These are phyloP conservation scores for Catalaphyllia jardinei DNA, from an alignment of 64 coral and sea anemone species.

Conservation along the genomic window DNA sequence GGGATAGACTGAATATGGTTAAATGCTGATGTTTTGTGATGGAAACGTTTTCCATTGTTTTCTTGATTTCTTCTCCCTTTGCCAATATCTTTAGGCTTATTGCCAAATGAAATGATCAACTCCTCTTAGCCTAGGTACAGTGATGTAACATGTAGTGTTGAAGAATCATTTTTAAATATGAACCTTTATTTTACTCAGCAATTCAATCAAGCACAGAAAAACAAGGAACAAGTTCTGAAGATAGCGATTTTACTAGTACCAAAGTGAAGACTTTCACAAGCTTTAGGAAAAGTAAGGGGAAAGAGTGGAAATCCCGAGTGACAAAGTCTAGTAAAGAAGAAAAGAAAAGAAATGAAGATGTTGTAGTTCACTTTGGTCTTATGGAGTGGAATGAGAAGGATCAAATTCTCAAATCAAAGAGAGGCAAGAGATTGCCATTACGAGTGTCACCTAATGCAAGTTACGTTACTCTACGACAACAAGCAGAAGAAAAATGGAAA, in stretches of 20 bases:
- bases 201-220: neutral
- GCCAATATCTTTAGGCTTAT: no score
- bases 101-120: neutral
- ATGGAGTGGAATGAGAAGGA: slow-evolving; percentile 48
- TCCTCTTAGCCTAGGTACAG: neutral
- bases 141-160: neutral
- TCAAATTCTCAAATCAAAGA: slow-evolving; percentile 31
- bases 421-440: slow-evolving; percentile 33
- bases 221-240: slow-evolving; percentile 1
- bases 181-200: neutral
- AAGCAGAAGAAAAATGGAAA: slow-evolving; percentile 43
- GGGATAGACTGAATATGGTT: no score
- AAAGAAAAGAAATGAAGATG: slow-evolving; percentile 36
- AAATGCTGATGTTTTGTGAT: no score
- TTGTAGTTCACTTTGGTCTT: slow-evolving; percentile 12
- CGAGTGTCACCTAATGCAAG: neutral
- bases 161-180: neutral
- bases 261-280: slow-evolving; percentile 16
- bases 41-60: no score
- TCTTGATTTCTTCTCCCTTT: no score
- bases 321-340: slow-evolving; percentile 25
- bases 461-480: neutral
- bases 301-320: slow-evolving; percentile 32
- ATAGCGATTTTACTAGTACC: slow-evolving; percentile 1
- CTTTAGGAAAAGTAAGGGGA: slow-evolving; percentile 35